Evolutionary conservation across 2,113 vertebrate species (phyloP).

Genomic region (Etheostoma spectabile): DNA sequence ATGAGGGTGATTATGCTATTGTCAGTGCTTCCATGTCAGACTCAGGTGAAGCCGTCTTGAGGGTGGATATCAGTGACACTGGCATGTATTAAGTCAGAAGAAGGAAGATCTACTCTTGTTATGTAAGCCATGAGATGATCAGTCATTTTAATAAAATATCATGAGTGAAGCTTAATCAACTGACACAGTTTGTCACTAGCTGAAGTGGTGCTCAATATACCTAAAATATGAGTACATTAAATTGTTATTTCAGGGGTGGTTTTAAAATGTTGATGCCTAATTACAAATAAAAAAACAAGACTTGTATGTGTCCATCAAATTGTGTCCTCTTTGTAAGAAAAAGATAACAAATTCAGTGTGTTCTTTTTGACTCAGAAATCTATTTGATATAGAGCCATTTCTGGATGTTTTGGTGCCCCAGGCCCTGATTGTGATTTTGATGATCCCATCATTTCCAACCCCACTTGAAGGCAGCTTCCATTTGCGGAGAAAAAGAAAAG

Average conservation of each 20-base stretch:
- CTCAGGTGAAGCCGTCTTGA: slow-evolving; percentile 56
- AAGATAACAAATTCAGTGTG: background rate
- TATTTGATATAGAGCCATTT: background rate
- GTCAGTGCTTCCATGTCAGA: slow-evolving; percentile 74
- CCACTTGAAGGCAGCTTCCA: no score
- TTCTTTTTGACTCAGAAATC: background rate
- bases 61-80: slow-evolving; percentile 60
- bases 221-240: background rate
- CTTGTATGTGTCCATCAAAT: background rate
- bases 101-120: background rate
- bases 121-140: background rate
- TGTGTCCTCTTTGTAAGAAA: background rate
- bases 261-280: background rate
- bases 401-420: background rate
- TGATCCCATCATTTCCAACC: no score
- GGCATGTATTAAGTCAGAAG: slow-evolving; percentile 55
- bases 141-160: background rate
- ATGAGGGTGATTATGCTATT: slow-evolving; percentile 53
- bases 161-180: background rate
- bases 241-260: background rate
- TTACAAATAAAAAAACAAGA: slow-evolving; percentile 4
- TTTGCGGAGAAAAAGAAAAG: no score
- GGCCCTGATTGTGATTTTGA: no score
- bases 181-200: background rate
- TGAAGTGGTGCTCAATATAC: background rate